Evolutionary conservation across 1,140 invertebrate species (phyloP), one percentile per base, ranked within the genome.

Genomic region (Hypothenemus hampei): DNA sequence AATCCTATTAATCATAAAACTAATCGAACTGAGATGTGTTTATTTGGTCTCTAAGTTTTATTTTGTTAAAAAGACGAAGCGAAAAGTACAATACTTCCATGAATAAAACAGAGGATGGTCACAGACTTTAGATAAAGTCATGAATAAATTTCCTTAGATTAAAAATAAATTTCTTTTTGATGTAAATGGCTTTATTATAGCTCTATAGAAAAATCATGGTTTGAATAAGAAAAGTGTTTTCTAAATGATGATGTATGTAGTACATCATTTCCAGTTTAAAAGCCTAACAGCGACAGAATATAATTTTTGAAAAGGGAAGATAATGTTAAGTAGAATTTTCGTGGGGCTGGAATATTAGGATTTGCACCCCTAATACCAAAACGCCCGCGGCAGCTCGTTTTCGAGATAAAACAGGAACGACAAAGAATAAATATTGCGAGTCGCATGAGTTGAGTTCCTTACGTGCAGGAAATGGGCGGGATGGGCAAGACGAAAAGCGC

Each of bases 391-490:
- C 61, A 63, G 58, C 54, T 62, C 64, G 61, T 49, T 58, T 58
- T 45, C 59, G 15, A 64, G 63, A 67, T 67, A 67, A 65, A 66
- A 65, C 64, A 66, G 64, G 61, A 68, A 65, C 62, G 64, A 63
- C 58, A 49, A 61, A 67, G 67, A 69, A 67, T 64, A 69, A 67
- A 69, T 67, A 69, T 67, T 66, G 67, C 64, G 65, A 67, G 67
- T 69, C 65, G 67, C 67, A 66, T 69, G 67, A 69, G 67, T 69
- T 69, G 67, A 66, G 67, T 68, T 68, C 58, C 68, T 69, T 69
- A 69, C 66, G 68, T 69, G 68, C 66, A 61, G 62, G 65, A 64
- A 68, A 68, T 69, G 62, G 63, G 68, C 65, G 65, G 65, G 66
- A 65, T 63, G 63, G 60, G 61, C 68, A 69, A 69, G 68, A 69